These are phyloP conservation scores for Himalopsyche kuldschensis DNA, from an alignment of 2,888 invertebrate genomes.

Conservation along the genomic window DNA sequence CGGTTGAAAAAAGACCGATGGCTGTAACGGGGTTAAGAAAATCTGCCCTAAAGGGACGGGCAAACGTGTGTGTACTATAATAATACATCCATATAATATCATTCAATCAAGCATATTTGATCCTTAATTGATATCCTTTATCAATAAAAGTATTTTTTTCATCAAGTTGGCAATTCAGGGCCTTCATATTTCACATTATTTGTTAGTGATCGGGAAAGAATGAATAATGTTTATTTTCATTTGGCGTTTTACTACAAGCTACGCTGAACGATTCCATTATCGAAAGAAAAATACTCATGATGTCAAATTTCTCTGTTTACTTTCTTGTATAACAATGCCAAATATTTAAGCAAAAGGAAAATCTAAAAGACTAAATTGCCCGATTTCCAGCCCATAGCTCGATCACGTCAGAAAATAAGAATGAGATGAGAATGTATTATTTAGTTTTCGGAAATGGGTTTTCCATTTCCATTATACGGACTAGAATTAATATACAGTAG, in stretches of 20 bases:
- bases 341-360: background rate
- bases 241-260: background rate
- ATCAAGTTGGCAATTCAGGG: background rate
- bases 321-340: background rate
- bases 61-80: no score
- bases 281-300: background rate
- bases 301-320: background rate
- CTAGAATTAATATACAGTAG: background rate
- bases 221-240: background rate
- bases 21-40: no score
- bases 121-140: background rate
- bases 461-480: background rate
- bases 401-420: background rate
- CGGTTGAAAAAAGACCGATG: no score
- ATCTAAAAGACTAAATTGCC: background rate
- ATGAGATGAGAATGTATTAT: background rate
- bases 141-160: background rate
- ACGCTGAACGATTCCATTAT: background rate
- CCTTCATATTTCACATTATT: background rate
- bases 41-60: no score
- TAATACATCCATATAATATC: no score
- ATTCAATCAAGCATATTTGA: no score
- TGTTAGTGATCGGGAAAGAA: background rate
- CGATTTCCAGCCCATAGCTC: conserved; percentile 2
- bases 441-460: background rate